Evolutionary conservation across 1,140 invertebrate species (phyloP).

Genomic region (Teleogryllus occipitalis): DNA sequence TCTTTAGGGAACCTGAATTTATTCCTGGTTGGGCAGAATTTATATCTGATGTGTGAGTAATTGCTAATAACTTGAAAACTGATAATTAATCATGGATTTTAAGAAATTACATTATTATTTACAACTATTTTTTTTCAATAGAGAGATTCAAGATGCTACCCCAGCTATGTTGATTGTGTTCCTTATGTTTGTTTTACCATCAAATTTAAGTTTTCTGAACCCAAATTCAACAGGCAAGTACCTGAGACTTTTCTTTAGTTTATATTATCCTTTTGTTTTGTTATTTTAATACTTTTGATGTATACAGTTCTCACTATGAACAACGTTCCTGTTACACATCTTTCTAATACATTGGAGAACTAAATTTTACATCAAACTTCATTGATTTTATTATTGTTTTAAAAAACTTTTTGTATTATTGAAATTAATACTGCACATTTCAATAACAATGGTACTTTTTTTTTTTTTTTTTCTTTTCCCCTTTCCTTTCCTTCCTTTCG

Average conservation of each 20-base stretch:
- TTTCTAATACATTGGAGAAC: too few relatives aligned
- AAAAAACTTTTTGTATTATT: too few relatives aligned
- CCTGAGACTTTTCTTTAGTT: neutral
- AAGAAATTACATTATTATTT: neutral
- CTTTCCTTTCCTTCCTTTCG: too few relatives aligned
- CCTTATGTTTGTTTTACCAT: conserved; percentile 71
- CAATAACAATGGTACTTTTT: too few relatives aligned
- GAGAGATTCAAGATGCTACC: conserved; percentile 69
- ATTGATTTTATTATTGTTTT: too few relatives aligned
- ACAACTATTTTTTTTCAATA: conserved; percentile 34
- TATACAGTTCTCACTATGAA: too few relatives aligned
- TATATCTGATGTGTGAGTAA: conserved; percentile 42
- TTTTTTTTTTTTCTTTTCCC: too few relatives aligned
- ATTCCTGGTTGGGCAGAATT: conserved; percentile 66
- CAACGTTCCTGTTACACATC: too few relatives aligned
- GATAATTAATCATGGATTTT: neutral
- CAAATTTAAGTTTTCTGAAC: conserved; percentile 58
- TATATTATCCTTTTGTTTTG: neutral
- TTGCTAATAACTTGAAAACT: neutral
- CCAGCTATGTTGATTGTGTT: conserved; percentile 72
- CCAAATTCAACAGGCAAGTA: neutral
- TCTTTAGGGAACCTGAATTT: conserved; percentile 79
- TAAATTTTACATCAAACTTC: too few relatives aligned
- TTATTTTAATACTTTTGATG: neutral
- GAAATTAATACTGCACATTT: too few relatives aligned